Percentiles rank a stretch among this genome's conserved stretches.
Evolutionary conservation across 2,888 invertebrate species (phyloP).

Genomic region (Drosophila hamatofila): DNA sequence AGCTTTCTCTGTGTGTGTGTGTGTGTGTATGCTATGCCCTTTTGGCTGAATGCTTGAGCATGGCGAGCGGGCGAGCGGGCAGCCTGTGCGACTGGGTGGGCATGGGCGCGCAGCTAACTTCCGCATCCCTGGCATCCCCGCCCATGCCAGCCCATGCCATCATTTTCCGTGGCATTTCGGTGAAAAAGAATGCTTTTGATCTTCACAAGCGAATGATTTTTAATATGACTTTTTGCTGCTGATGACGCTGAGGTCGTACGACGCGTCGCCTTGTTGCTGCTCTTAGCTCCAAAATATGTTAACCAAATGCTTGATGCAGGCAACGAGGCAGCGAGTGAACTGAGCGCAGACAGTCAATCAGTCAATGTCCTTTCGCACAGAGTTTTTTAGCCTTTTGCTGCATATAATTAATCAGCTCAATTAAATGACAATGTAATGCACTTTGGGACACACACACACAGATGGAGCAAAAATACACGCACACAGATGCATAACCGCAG

Average conservation of each 20-base stretch:
- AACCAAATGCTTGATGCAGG: slow-evolving; percentile 22
- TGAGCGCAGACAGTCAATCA: slow-evolving; percentile 65
- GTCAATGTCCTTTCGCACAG: slow-evolving; percentile 21
- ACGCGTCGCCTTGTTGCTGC: slow-evolving; percentile 3
- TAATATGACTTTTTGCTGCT: slow-evolving; percentile 81
- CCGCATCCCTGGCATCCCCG: slow-evolving; percentile 33
- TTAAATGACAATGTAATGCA: slow-evolving; percentile 54
- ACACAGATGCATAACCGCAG: slow-evolving; percentile 34
- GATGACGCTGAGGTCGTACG: slow-evolving; percentile 36
- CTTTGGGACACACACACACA: slow-evolving; percentile 29
- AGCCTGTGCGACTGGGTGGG: slow-evolving; percentile 20
- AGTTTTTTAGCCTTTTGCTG: slow-evolving; percentile 13
- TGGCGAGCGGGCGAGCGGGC: slow-evolving; percentile 23
- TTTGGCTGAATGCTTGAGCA: slow-evolving; percentile 74
- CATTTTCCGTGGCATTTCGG: slow-evolving; percentile 79
- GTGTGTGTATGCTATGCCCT: slow-evolving; percentile 60
- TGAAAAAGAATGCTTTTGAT: slow-evolving; percentile 84
- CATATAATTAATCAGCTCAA: slow-evolving; percentile 66
- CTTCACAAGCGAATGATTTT: slow-evolving; percentile 85
- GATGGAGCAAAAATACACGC: background rate
- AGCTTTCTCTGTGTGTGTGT: slow-evolving; percentile 38
- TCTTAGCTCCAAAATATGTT: slow-evolving; percentile 39
- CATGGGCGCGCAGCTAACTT: slow-evolving; percentile 57
- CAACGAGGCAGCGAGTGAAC: slow-evolving; percentile 49
- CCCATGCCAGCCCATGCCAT: slow-evolving; percentile 46